These are phyloP conservation scores for Muraenolepis orangiensis DNA, from an alignment of 2,797 vertebrate genomes.

Conservation along the genomic window DNA sequence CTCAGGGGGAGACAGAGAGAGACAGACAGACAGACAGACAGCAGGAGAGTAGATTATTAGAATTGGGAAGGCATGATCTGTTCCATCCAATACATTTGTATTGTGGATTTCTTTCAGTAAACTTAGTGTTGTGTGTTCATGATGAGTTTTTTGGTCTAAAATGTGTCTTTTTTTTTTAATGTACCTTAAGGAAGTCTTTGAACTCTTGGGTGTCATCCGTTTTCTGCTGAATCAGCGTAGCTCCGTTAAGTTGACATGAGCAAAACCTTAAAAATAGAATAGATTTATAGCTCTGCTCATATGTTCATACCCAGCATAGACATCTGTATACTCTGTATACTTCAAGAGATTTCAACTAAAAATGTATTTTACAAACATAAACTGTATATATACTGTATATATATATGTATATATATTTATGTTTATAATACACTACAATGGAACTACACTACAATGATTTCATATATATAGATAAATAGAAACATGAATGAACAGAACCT, in stretches of 20 bases:
- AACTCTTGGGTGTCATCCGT: conserved; percentile 93
- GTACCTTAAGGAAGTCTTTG: conserved; percentile 96
- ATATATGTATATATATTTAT: not conserved
- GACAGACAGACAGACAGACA: not conserved
- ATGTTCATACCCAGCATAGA: not conserved
- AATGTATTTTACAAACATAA: no score
- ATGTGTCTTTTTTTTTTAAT: conserved; percentile 18
- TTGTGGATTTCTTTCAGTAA: no score
- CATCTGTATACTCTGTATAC: not conserved
- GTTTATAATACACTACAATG: no score
- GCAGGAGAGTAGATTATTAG: no score
- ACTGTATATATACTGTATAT: not conserved
- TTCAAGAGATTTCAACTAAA: not conserved
- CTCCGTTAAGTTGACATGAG: conserved; percentile 96
- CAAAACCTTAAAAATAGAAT: conserved; percentile 77
- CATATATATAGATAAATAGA: not conserved
- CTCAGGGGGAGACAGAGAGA: conserved; percentile 21
- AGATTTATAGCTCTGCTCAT: not conserved
- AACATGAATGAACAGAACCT: conserved; percentile 50
- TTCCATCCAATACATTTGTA: no score
- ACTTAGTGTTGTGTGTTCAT: not conserved
- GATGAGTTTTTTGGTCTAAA: not conserved
- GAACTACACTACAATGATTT: no score
- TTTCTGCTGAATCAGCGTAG: conserved; percentile 95
- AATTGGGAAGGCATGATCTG: no score